A percentile compares a stretch with the other conserved stretches of the same genome.
These are phyloP conservation scores for Tauraco erythrolophus DNA, from an alignment of 2,113 vertebrate species.

Conservation along the genomic window DNA sequence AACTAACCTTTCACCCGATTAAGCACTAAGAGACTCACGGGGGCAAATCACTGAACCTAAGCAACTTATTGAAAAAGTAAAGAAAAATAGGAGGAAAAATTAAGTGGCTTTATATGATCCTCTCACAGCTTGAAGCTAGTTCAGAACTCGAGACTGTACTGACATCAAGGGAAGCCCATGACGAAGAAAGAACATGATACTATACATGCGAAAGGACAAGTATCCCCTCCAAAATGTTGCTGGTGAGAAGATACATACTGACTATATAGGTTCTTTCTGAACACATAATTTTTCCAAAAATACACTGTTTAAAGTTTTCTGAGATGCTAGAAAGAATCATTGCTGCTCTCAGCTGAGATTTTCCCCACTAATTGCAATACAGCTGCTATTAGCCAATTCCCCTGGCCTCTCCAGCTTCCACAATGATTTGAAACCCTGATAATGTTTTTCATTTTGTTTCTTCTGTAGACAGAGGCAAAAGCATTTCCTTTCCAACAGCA, in stretches of 20 bases:
- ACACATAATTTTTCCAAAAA: not conserved
- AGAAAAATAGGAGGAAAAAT: not conserved
- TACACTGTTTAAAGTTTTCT: not conserved
- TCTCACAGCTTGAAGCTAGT: not conserved
- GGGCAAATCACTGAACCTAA: not conserved
- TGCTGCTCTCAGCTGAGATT: not conserved
- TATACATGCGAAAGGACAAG: not conserved
- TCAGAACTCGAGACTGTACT: not conserved
- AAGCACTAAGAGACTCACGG: not conserved
- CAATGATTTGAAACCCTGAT: not conserved
- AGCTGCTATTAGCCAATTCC: conserved; percentile 14
- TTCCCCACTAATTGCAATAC: not conserved
- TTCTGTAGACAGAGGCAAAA: conserved; percentile 21
- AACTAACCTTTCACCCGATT: not conserved
- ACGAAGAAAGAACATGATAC: not conserved
- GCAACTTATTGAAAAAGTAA: not conserved
- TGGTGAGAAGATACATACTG: not conserved
- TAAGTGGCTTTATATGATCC: not conserved
- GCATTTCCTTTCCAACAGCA: conserved; percentile 26
- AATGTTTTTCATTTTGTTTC: conserved; percentile 11
- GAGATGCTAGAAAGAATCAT: not conserved
- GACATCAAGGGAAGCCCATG: not conserved
- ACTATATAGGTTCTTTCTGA: not conserved
- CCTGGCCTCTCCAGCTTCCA: not conserved
- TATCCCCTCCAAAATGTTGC: not conserved